A percentile compares a stretch with the other conserved stretches of the same genome.
These are phyloP conservation scores for Colletes latitarsis DNA, from an alignment of 1,140 invertebrate species.

Conservation along the genomic window DNA sequence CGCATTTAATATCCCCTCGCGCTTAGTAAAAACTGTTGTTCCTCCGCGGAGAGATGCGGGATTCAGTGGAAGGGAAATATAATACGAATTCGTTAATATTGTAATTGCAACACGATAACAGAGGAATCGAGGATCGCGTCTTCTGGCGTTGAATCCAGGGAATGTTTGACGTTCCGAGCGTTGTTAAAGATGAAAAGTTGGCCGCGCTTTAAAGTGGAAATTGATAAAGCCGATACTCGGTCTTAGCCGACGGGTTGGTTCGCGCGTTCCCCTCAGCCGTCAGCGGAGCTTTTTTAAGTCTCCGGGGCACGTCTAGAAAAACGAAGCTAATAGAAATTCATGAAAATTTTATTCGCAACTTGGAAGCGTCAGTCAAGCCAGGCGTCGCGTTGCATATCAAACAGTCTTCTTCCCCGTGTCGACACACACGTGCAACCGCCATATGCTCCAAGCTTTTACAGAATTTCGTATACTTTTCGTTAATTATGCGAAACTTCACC, in stretches of 20 bases:
- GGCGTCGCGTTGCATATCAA: slow-evolving; percentile 77
- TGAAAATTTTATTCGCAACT: slow-evolving; percentile 82
- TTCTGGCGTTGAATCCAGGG: not conserved
- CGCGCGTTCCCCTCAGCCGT: not conserved
- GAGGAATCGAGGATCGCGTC: no score
- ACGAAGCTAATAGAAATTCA: slow-evolving; percentile 81
- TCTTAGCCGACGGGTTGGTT: slow-evolving; percentile 22
- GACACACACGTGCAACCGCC: slow-evolving; percentile 12
- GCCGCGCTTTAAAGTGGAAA: not conserved
- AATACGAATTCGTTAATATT: no score
- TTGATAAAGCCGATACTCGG: slow-evolving; percentile 36
- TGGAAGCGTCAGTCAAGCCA: slow-evolving; percentile 80
- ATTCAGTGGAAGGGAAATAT: no score
- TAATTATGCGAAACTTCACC: no score
- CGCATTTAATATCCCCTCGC: no score
- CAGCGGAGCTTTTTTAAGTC: slow-evolving; percentile 61
- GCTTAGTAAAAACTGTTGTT: no score
- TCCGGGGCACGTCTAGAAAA: slow-evolving; percentile 73
- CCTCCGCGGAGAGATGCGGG: no score
- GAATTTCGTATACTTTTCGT: no score
- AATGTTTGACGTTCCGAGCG: no score
- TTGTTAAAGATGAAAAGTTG: not conserved
- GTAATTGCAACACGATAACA: no score
- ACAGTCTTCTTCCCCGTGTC: slow-evolving; percentile 56
- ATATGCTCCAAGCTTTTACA: not conserved